Conservation (phyloP, 2,888 invertebrate genomes). For the Tineola bisselliella region DNA sequence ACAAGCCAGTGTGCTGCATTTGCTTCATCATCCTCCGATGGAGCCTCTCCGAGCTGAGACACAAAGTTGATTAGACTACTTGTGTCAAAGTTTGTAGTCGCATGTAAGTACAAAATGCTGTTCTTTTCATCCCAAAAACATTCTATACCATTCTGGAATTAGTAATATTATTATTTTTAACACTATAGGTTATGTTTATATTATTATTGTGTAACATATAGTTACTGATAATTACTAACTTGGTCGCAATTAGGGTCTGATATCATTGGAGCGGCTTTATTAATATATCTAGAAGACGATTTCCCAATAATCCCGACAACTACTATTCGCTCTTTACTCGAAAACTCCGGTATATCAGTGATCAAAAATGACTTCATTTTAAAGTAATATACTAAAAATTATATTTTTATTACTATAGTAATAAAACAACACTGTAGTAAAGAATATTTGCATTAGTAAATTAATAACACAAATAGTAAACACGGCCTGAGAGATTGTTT, state of each 20-base stretch:
- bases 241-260: constrained; percentile 51
- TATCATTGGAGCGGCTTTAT: constrained; percentile 72
- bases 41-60: constrained; percentile 36
- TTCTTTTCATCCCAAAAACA: constrained; percentile 68
- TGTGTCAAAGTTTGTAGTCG: constrained; percentile 57
- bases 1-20: constrained; percentile 71
- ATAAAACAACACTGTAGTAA: too few relatives aligned
- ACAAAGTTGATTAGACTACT: constrained; percentile 38
- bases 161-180: constrained; percentile 4
- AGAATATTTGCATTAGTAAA: too few relatives aligned
- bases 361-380: constrained; percentile 46
- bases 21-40: constrained; percentile 48
- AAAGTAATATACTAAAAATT: not conserved
- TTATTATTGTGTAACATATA: not conserved
- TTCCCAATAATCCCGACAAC: constrained; percentile 79
- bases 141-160: constrained; percentile 62
- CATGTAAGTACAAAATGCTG: constrained; percentile 62
- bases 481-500: too few relatives aligned
- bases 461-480: too few relatives aligned
- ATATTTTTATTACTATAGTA: constrained; percentile 37
- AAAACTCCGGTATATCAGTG: constrained; percentile 53
- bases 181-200: not conserved
- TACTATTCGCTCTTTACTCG: constrained; percentile 68
- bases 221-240: constrained; percentile 28
- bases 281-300: constrained; percentile 71